Percentiles rank a stretch among this genome's conserved stretches.
These are phyloP conservation scores for Panthera uncia DNA, from an alignment of 2,113 vertebrate genomes.

Conservation along the genomic window DNA sequence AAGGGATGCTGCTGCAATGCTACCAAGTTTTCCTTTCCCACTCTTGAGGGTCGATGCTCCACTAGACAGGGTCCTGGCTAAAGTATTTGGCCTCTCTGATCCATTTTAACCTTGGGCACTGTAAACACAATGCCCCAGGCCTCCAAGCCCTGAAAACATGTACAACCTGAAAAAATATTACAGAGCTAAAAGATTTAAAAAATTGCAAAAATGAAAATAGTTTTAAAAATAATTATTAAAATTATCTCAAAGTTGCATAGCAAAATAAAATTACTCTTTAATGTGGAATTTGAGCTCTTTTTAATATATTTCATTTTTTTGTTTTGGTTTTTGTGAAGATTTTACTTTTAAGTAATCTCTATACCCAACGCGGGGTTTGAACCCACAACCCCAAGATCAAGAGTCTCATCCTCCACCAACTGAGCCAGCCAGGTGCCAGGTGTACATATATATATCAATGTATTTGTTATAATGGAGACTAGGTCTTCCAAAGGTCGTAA, in stretches of 20 bases:
- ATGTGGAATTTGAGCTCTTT: neutral
- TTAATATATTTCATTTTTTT: neutral
- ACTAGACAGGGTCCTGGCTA: neutral
- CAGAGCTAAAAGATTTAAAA: neutral
- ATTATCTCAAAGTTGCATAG: neutral
- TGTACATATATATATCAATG: no score
- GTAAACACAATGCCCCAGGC: neutral
- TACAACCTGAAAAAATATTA: neutral
- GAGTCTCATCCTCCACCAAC: neutral
- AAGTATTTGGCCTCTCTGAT: neutral
- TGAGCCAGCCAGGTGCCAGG: neutral
- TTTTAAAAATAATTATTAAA: slow-evolving; percentile 17
- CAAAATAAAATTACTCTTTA: neutral
- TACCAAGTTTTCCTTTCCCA: neutral
- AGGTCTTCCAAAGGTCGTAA: neutral
- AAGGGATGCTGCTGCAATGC: neutral
- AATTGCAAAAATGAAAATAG: neutral
- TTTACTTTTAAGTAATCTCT: neutral
- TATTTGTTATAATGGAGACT: neutral
- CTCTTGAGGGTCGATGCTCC: neutral
- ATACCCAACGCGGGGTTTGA: neutral
- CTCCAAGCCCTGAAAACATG: neutral
- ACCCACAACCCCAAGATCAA: neutral
- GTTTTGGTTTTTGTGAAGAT: neutral
- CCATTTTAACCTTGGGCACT: neutral